Evolutionary conservation across 1,140 invertebrate species (phyloP).

Genomic region (Drosophila pruinosa): DNA sequence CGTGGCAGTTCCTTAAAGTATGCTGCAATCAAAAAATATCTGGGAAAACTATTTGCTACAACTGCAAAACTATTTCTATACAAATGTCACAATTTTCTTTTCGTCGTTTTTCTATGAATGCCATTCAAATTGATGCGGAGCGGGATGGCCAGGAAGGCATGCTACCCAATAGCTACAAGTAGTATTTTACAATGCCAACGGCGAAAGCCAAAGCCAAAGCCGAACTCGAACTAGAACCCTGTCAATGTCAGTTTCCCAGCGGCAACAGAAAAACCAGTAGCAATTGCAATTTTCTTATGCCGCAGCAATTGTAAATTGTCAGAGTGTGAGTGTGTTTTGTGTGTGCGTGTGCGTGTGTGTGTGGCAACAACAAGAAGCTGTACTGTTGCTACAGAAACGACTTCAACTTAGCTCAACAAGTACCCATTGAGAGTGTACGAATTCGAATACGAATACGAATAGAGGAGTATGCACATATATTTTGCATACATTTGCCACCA

Average conservation of each 20-base stretch:
- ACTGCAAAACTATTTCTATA: slow-evolving; percentile 76
- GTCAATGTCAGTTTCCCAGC: slow-evolving; percentile 67
- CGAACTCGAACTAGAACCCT: slow-evolving; percentile 22
- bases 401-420: slow-evolving; percentile 63
- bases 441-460: neutral
- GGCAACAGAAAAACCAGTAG: slow-evolving; percentile 35
- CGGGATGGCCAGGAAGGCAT: no score
- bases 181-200: slow-evolving; percentile 35
- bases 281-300: slow-evolving; percentile 68
- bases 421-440: slow-evolving; percentile 15
- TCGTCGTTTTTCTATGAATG: slow-evolving; percentile 68
- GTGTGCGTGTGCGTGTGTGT: neutral
- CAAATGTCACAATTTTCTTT: slow-evolving; percentile 76
- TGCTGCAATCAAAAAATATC: slow-evolving; percentile 78
- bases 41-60: slow-evolving; percentile 71
- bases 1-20: slow-evolving; percentile 52
- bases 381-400: slow-evolving; percentile 23
- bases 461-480: slow-evolving; percentile 49
- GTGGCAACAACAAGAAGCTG: slow-evolving; percentile 33
- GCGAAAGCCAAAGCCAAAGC: neutral
- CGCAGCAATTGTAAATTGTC: neutral
- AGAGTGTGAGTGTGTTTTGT: neutral
- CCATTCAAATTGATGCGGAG: slow-evolving; percentile 76
- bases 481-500: slow-evolving; percentile 65
- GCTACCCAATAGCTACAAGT: no score